Percentiles rank a stretch among this genome's conserved stretches.
Conservation (phyloP, 2,888 invertebrate genomes). For the Synergus japonicus region DNA sequence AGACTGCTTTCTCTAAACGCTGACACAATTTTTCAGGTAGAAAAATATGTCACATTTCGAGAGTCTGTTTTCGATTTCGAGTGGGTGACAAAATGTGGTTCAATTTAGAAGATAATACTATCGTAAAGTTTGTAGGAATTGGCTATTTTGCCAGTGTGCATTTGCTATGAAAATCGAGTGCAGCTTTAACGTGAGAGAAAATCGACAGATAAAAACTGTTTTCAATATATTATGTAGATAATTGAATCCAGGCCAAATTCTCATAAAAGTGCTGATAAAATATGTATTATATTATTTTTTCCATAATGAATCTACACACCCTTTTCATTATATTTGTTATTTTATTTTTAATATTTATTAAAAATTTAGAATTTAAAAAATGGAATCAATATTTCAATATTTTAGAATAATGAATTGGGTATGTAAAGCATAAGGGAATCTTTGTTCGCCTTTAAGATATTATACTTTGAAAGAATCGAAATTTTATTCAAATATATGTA, state of each 20-base stretch:
- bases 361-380: no score
- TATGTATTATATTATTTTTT: not conserved
- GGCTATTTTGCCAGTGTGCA: no score
- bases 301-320: not conserved
- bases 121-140: no score
- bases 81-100: no score
- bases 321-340: not conserved
- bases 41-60: not conserved
- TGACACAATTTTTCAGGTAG: not conserved
- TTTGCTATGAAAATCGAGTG: not conserved
- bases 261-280: not conserved
- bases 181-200: not conserved
- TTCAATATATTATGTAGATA: not conserved
- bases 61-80: not conserved
- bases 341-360: not conserved
- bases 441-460: not conserved
- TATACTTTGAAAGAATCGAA: not conserved
- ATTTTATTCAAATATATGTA: constrained; percentile 16
- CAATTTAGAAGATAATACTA: no score
- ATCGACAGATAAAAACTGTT: not conserved
- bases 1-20: not conserved
- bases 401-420: no score
- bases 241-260: not conserved
- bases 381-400: no score
- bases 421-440: not conserved